phyloP scores from a whole-genome alignment of 1,140 invertebrate species.

The Tenebrio molitor region DNA sequence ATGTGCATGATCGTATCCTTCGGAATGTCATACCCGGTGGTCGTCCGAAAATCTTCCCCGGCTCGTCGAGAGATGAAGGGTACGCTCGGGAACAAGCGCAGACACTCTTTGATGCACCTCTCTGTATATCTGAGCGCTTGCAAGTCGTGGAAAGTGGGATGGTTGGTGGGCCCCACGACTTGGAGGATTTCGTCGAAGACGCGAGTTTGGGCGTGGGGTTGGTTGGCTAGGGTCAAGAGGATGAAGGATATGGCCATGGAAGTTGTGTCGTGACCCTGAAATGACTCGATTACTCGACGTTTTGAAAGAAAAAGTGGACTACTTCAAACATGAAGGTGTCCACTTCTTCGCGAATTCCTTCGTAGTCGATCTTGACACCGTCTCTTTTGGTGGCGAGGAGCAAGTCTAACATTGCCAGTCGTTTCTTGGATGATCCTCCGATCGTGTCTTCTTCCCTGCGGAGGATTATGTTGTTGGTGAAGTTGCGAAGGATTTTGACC shows the following conservation, averaged over 20 bases:
- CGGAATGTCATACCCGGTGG: conserved; percentile 46
- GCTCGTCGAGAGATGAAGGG: conserved; percentile 74
- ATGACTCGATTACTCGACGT: conserved; percentile 64
- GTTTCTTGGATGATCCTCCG: conserved; percentile 65
- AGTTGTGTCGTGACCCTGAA: conserved; percentile 66
- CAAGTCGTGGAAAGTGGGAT: conserved; percentile 72
- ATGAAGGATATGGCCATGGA: conserved; percentile 64
- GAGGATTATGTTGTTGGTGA: conserved; percentile 58
- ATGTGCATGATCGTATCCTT: conserved; percentile 9
- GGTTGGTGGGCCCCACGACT: conserved; percentile 69
- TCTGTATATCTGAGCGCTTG: conserved; percentile 76
- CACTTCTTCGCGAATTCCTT: conserved; percentile 85
- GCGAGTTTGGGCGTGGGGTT: conserved; percentile 54
- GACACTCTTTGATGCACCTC: conserved; percentile 73
- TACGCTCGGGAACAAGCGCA: conserved; percentile 77
- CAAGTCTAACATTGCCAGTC: conserved; percentile 85
- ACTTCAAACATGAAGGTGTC: conserved; percentile 88
- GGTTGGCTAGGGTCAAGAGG: conserved; percentile 63
- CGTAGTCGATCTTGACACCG: conserved; percentile 69
- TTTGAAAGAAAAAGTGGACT: too few species aligned
- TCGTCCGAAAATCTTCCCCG: conserved; percentile 67
- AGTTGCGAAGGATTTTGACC: conserved; percentile 73
- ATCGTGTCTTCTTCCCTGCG: conserved; percentile 25
- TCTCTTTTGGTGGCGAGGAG: conserved; percentile 73
- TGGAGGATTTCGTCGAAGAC: conserved; percentile 71